These are phyloP conservation scores for Colinus virginianus DNA, from an alignment of 2,113 vertebrate species.

Conservation along the genomic window DNA sequence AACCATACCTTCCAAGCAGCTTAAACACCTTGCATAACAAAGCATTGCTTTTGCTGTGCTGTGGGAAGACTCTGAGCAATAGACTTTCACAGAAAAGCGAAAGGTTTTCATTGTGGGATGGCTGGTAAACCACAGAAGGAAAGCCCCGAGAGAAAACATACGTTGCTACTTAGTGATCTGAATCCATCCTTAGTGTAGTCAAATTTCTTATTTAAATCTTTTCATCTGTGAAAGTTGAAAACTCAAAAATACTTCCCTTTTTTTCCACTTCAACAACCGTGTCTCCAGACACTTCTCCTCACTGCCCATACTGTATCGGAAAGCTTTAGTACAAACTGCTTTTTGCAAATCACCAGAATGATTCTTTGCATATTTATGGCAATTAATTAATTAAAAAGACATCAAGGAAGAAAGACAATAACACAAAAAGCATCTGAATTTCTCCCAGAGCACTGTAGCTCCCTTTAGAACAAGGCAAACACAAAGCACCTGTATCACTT, in stretches of 20 bases:
- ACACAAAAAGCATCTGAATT: background rate
- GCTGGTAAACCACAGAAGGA: conserved; percentile 67
- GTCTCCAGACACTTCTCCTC: background rate
- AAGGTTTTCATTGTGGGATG: conserved; percentile 17
- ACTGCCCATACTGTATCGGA: background rate
- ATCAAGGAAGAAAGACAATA: background rate
- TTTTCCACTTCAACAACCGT: background rate
- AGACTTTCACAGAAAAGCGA: conserved; percentile 33
- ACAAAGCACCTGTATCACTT: background rate
- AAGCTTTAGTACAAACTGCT: background rate
- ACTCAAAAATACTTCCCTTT: background rate
- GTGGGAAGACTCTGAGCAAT: conserved; percentile 4
- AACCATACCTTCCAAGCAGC: background rate
- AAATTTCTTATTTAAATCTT: background rate
- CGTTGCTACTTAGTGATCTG: background rate
- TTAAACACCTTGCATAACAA: background rate
- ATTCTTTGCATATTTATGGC: background rate
- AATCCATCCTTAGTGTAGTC: background rate
- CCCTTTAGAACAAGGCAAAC: background rate
- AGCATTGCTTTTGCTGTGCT: background rate
- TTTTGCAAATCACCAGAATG: background rate
- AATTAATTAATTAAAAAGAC: background rate
- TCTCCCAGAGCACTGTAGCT: background rate
- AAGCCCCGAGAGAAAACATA: conserved; percentile 40
- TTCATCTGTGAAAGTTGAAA: background rate